Evolutionary conservation across 2,797 vertebrate genomes (phyloP).

Genomic region (Propithecus perrieri): DNA sequence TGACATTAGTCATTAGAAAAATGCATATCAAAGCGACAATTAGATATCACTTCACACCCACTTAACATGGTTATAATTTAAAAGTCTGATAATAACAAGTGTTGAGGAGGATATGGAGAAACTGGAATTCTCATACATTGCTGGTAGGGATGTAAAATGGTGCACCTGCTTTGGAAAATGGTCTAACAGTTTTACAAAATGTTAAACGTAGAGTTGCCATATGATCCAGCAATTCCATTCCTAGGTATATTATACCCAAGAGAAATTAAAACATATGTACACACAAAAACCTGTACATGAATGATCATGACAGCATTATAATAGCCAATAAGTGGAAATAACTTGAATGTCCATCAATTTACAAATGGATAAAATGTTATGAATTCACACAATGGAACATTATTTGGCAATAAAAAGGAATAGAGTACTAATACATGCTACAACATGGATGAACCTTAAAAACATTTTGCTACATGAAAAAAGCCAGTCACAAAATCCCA

Average conservation of each 20-base stretch:
- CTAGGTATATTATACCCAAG: not conserved
- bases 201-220: not conserved
- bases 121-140: not conserved
- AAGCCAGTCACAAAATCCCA: not conserved
- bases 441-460: not conserved
- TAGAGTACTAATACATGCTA: not conserved
- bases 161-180: not conserved
- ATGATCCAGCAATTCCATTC: not conserved
- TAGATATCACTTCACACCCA: not conserved
- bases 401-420: conserved; percentile 13
- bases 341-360: not conserved
- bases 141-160: not conserved
- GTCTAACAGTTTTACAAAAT: not conserved
- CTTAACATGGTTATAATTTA: not conserved
- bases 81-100: conserved; percentile 1
- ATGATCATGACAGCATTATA: not conserved
- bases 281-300: not conserved
- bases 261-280: not conserved
- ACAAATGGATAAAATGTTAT: not conserved
- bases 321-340: not conserved
- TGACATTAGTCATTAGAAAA: not conserved
- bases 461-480: not conserved
- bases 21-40: not conserved
- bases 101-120: not conserved
- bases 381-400: not conserved